phyloP scores from a whole-genome alignment of 37 sponge, comb jelly and placozoan genomes.

The Dysidea cf. avara region DNA sequence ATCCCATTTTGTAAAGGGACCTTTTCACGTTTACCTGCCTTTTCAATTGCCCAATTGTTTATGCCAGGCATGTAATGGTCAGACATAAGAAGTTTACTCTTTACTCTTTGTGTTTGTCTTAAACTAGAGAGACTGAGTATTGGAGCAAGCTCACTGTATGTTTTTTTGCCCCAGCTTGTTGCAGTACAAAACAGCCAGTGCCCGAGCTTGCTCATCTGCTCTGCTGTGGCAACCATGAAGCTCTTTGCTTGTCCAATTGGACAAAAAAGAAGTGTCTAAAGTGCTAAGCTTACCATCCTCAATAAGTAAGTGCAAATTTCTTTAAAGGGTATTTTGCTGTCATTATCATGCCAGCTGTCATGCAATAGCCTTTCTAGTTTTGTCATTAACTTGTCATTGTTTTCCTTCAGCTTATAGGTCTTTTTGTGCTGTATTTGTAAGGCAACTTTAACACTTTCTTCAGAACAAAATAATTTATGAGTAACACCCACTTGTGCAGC shows the following conservation, averaged over 20 bases:
- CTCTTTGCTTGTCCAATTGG: slow-evolving; percentile 19
- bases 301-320: background rate
- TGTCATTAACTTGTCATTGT: too few species aligned
- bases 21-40: too few species aligned
- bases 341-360: slow-evolving; percentile 9
- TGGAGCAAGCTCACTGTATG: slow-evolving; percentile 14
- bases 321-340: background rate
- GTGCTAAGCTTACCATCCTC: background rate
- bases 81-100: background rate
- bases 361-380: background rate
- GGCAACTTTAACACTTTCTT: too few species aligned
- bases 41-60: too few species aligned
- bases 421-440: too few species aligned
- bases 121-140: slow-evolving; percentile 6
- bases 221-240: background rate
- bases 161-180: slow-evolving; percentile 22
- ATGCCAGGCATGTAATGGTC: too few species aligned
- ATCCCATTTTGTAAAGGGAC: too few species aligned
- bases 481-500: too few species aligned
- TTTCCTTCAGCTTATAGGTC: too few species aligned
- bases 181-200: slow-evolving; percentile 13
- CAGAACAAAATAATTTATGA: too few species aligned
- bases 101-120: slow-evolving; percentile 3
- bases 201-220: slow-evolving; percentile 26
- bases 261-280: slow-evolving; percentile 4